Evolutionary conservation across 2,888 invertebrate genomes (phyloP), one percentile per base, ranked within the genome.

Genomic region (Apodemia zela): DNA sequence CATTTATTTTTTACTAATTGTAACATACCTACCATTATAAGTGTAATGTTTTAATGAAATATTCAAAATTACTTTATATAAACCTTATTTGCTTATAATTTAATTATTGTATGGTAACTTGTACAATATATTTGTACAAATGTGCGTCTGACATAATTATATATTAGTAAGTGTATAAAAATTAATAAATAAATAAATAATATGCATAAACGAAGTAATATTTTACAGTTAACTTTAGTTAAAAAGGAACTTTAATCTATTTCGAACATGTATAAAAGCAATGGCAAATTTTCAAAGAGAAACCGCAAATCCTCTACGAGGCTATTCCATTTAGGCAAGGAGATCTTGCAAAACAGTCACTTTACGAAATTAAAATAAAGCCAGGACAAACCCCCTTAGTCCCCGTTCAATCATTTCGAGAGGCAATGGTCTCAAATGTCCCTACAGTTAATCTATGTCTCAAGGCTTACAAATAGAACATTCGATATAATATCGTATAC

Each of bases 351-450:
- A 88, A 89, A 84, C 81, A 84, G 85, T 82, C 88, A 90, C 91
- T 91, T 90, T 84, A 83, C 83, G 76, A 88, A 89, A 91, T 90
- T 90, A 89, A 89, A 90, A 89, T 87, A 84, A 87, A 85, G 81
- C 84, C 78, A 75, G 77, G 77, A 78, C 82, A 81, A 87, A 83
- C 81, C 85, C 84, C 84, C 85, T 81, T 80, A 82, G 88, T 87
- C 91, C 90, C 89, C 77, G 84, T 82, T 89, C 89, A 90, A 90
- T 90, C 89, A 90, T 89, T 88, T 87, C 85, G 78, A 89, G 81
- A 84, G 84, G 79, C 79, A 78, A 71, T 77, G 78, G 80, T 83
- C 84, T 80, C 83, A 81, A 83, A 79, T 78, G 84, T 84, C 87
- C 80, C 78, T 73, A 75, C 82, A 81, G 84, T 81, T 81, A 79